phyloP scores from a whole-genome alignment of 2,888 invertebrate species.

The Epinotia brunnichana region DNA sequence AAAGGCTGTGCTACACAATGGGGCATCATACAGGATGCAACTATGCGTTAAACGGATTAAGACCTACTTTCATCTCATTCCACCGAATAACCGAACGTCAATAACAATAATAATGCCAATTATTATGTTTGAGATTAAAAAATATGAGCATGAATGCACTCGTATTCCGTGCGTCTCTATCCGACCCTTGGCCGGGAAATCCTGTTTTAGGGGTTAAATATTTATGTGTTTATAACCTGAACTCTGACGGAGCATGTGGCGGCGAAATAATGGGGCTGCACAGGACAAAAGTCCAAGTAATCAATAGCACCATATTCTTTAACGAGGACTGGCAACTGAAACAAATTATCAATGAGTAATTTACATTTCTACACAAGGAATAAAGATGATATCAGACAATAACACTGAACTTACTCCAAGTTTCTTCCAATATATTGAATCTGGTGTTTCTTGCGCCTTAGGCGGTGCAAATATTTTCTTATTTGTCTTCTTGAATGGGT shows the following conservation, averaged over 20 bases:
- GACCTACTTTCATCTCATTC: too few species aligned
- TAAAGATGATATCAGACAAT: neutral
- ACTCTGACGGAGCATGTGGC: conserved; percentile 96
- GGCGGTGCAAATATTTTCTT: conserved; percentile 87
- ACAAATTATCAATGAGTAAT: neutral
- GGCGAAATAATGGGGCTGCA: conserved; percentile 95
- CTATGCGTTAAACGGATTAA: too few species aligned
- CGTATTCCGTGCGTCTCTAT: neutral
- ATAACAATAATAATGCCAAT: too few species aligned
- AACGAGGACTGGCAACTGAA: conserved; percentile 90
- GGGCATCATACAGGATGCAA: too few species aligned
- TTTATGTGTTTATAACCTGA: conserved; percentile 69
- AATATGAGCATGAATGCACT: neutral
- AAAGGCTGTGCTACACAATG: too few species aligned
- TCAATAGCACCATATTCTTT: conserved; percentile 97
- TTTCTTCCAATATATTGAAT: conserved; percentile 94
- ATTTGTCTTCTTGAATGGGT: conserved; percentile 88
- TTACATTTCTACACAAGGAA: neutral
- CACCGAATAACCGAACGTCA: too few species aligned
- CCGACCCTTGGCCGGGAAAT: neutral
- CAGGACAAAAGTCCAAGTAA: conserved; percentile 94
- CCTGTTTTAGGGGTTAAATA: neutral
- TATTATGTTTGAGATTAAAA: neutral
- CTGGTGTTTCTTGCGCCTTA: conserved; percentile 87
- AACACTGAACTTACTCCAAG: conserved; percentile 86